Percentiles rank a stretch among this genome's conserved stretches.
Evolutionary conservation across 30 jellyfish, hydroid and myxozoan species (phyloP).

Genomic region (Turritopsis dohrnii): DNA sequence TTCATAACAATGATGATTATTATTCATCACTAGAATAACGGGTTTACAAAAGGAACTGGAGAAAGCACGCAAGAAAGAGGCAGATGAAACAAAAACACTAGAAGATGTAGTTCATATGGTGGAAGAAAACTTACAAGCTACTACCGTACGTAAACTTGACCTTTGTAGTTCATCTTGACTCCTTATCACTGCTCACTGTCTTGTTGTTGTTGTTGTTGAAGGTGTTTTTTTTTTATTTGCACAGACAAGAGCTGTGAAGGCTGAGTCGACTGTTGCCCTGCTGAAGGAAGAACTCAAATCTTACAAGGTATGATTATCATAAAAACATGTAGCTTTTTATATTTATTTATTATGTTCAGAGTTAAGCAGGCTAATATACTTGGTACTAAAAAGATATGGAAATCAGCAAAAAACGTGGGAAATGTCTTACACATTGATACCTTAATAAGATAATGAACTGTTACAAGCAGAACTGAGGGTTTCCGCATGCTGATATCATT

Average conservation of each 20-base stretch:
- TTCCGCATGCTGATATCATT: no score
- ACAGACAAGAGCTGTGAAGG: slow-evolving; percentile 14
- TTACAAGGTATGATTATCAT: neutral
- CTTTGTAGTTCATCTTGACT: neutral
- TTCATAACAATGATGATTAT: no score
- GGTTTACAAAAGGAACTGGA: slow-evolving; percentile 46
- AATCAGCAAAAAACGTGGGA: no score
- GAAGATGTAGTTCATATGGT: slow-evolving; percentile 86
- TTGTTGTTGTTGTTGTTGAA: neutral
- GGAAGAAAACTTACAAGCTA: slow-evolving; percentile 64
- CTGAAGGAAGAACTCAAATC: slow-evolving; percentile 1
- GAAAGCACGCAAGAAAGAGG: slow-evolving; percentile 47
- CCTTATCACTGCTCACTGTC: neutral
- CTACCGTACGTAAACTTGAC: slow-evolving; percentile 64
- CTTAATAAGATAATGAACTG: no score
- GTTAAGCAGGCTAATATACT: no score
- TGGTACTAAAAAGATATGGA: no score
- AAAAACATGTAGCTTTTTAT: no score
- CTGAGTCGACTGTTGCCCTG: slow-evolving; percentile 2
- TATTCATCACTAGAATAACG: slow-evolving; percentile 35
- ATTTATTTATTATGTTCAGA: neutral
- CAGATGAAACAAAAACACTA: slow-evolving; percentile 71
- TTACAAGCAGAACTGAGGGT: no score
- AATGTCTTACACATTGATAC: no score
- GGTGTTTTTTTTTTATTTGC: neutral